Evolutionary conservation across 2,888 invertebrate genomes (phyloP), one percentile per base, ranked within the genome.

Genomic region (Tinea semifulvella): DNA sequence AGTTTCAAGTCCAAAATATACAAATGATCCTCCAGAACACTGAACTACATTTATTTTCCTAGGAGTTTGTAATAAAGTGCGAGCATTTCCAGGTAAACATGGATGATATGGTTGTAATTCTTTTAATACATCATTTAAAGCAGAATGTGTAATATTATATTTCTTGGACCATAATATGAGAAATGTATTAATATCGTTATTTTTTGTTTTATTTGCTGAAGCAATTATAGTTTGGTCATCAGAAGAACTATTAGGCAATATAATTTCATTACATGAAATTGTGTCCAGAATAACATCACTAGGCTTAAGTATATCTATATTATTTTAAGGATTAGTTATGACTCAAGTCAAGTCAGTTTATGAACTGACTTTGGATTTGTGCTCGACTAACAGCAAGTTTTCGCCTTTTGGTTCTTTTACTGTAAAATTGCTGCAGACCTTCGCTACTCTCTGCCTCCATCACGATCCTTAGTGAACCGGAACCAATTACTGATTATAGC

Each of bases 101-200:
- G 42, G n/a, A 25, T 42, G 42, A 13, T 42, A 20, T 13, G 22
- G 22, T 42, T 42, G 17, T 25, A 42, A 26, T 25, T 8, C 13
- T 22, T 42, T 42, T 26, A 42, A 42, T 18, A 42, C 11, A 44
- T 40, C 42, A 44, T 14, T 36, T 22, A 44, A 36, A 42, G 47
- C 47, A 44, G 42, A 44, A 18, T 47, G 47, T 36, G 31, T 40
- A 25, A 47, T 47, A 44, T 47, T 47, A 36, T 47, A 42, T 38
- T 44, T 38, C 2, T 44, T 40, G 16, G 44, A 47, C 42, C 5
- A 31, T 31, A 13, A 31, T 11, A 31, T 31, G 11, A 31, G 7
- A 13, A 13, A 5, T 31, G 13, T 31, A 7, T 31, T 11, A 31
- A 7, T 31, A 31, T 31, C 13, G 6, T 10, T 5, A 31, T 11